phyloP scores from a whole-genome alignment of 2,113 vertebrate genomes.

The Pelecanus crispus region DNA sequence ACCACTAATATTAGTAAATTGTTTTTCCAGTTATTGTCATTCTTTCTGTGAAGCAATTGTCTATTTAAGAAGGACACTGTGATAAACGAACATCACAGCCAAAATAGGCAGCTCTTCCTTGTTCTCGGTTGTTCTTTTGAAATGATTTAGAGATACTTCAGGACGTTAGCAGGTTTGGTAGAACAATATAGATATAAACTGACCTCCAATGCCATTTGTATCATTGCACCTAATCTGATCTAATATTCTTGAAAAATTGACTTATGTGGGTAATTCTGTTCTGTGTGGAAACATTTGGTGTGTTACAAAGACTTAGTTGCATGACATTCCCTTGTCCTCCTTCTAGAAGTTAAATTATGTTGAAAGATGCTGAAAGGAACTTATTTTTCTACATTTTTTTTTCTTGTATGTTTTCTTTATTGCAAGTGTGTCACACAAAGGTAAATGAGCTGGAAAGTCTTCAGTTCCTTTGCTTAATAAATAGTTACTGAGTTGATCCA shows the following conservation, averaged over 20 bases:
- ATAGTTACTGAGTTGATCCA: neutral
- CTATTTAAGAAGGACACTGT: neutral
- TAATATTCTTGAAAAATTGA: neutral
- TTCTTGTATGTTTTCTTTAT: neutral
- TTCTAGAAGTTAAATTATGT: neutral
- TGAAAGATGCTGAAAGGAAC: neutral
- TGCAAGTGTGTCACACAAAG: neutral
- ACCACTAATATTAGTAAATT: neutral
- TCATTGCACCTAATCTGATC: neutral
- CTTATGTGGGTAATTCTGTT: neutral
- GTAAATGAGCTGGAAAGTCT: neutral
- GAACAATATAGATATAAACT: neutral
- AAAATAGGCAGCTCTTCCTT: neutral
- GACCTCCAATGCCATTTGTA: neutral
- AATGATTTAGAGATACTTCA: neutral
- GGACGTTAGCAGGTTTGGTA: neutral
- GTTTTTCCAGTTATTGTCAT: neutral
- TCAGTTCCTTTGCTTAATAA: neutral
- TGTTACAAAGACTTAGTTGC: neutral
- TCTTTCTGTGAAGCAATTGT: neutral
- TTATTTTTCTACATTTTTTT: neutral
- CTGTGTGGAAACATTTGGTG: neutral
- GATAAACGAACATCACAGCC: neutral
- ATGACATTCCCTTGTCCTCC: neutral
- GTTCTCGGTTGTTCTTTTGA: neutral